Evolutionary conservation across 2,888 invertebrate genomes (phyloP).

Genomic region (Cyclophora punctaria): DNA sequence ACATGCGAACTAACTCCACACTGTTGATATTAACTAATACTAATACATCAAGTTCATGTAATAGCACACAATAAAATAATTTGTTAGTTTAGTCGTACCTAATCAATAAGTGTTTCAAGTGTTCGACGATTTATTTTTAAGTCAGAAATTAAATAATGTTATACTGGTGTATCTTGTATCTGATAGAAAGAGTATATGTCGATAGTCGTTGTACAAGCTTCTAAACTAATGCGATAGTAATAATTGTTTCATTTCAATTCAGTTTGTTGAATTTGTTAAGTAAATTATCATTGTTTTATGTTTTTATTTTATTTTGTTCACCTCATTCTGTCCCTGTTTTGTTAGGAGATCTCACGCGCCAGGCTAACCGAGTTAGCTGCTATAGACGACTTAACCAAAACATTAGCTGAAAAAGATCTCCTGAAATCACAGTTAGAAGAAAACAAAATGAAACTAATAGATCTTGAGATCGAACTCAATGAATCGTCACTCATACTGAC

Average conservation of each 20-base stretch:
- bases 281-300: slow-evolving; percentile 45
- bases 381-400: slow-evolving; percentile 49
- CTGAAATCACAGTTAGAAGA: slow-evolving; percentile 56
- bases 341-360: slow-evolving; percentile 58
- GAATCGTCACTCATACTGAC: slow-evolving; percentile 70
- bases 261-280: slow-evolving; percentile 59
- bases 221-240: slow-evolving; percentile 50
- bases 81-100: slow-evolving; percentile 65
- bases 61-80: slow-evolving; percentile 63
- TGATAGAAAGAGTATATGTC: slow-evolving; percentile 69
- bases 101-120: slow-evolving; percentile 68
- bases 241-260: slow-evolving; percentile 47
- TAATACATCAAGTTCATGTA: slow-evolving; percentile 31
- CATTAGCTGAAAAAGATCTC: slow-evolving; percentile 48
- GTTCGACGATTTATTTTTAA: slow-evolving; percentile 72
- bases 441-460: slow-evolving; percentile 61
- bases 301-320: slow-evolving; percentile 48
- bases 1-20: slow-evolving; percentile 37
- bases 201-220: slow-evolving; percentile 69
- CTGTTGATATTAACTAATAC: slow-evolving; percentile 45
- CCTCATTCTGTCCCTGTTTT: slow-evolving; percentile 42
- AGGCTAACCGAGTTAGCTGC: slow-evolving; percentile 55
- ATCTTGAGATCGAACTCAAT: slow-evolving; percentile 71
- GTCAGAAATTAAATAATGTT: slow-evolving; percentile 58
- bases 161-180: slow-evolving; percentile 71